Evolutionary conservation across 2,113 vertebrate genomes (phyloP).

Genomic region (Greenwoodochromis staneri): DNA sequence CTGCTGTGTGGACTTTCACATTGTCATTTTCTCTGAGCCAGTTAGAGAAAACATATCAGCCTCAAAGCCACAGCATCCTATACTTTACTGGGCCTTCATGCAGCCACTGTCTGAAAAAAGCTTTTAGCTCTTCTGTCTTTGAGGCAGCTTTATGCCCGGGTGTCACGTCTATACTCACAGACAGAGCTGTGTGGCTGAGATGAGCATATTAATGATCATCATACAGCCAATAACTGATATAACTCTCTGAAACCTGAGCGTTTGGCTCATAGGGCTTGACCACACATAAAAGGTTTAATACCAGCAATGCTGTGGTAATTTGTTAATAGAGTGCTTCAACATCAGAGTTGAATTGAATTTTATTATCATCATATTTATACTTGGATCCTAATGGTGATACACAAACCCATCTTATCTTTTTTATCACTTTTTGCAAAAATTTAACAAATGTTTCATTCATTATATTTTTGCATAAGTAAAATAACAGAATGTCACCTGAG

Average conservation of each 20-base stretch:
- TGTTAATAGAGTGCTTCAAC: background rate
- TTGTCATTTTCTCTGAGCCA: background rate
- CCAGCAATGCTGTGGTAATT: background rate
- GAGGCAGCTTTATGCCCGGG: accelerated
- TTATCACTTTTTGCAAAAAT: background rate
- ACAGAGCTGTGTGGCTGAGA: background rate
- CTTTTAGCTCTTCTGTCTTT: background rate
- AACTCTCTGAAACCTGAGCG: accelerated
- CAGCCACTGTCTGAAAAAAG: background rate
- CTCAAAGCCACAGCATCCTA: background rate
- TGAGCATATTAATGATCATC: accelerated
- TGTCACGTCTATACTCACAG: background rate
- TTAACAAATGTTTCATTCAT: background rate
- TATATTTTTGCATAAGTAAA: background rate
- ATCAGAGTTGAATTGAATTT: background rate
- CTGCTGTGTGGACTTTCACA: background rate
- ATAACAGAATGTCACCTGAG: background rate
- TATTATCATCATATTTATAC: background rate
- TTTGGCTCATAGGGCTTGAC: background rate
- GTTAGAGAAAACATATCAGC: background rate
- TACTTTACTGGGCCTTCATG: background rate
- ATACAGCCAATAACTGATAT: background rate
- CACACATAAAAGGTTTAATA: background rate
- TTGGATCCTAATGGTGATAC: background rate
- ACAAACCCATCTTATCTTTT: background rate